Evolutionary conservation across 1,140 invertebrate species (phyloP), one percentile per base, ranked within the genome.

Genomic region (Zaprionus lachaisei): DNA sequence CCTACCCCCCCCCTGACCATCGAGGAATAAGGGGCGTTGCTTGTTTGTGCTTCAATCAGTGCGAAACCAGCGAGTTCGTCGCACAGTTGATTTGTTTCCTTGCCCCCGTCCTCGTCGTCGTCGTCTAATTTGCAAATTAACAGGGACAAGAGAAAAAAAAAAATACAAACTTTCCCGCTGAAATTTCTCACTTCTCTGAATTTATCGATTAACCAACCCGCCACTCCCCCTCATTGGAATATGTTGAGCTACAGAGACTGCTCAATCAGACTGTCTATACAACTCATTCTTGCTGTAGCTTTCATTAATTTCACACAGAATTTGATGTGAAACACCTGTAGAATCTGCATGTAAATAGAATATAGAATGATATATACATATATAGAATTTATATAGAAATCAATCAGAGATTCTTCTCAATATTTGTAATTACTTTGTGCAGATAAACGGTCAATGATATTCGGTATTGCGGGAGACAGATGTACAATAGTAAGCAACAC

Each of bases 91-190:
- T 49, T 65, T 64, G 17, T n/a, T 55, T 26, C 24, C 22, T 28
- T 15, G 17, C 38, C 28, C 9, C 4, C n/a, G 14, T 4, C 37
- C 14, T 2, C 15, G 1, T 44, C 12, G 28, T 38, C 14, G 4
- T 65, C 54, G 58, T 60, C 58, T 56, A 56, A 63, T 74, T 56
- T 62, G 57, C 66, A 62, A 74, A 69, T 74, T 49, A 74, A 62
- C 56, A 44, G 38, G 28, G 26, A 20, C 15, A 26, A 61, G 9
- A 0, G 9, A 3, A n/a, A 47, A n/a, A 41, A 41, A 17, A 17
- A 47, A 17, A 47, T 22, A 14, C 54, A 24, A 26, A 57, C 12
- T 44, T 28, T 31, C 7, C 4, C 11, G 37, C 55, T 41, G 1
- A 57, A 44, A 37, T 57, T 15, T 28, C 28, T 38, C 26, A 31